These are phyloP conservation scores for fruit fly (Drosophila melanogaster) DNA, from an alignment of 1,140 invertebrate genomes.

Conservation along the genomic window DNA sequence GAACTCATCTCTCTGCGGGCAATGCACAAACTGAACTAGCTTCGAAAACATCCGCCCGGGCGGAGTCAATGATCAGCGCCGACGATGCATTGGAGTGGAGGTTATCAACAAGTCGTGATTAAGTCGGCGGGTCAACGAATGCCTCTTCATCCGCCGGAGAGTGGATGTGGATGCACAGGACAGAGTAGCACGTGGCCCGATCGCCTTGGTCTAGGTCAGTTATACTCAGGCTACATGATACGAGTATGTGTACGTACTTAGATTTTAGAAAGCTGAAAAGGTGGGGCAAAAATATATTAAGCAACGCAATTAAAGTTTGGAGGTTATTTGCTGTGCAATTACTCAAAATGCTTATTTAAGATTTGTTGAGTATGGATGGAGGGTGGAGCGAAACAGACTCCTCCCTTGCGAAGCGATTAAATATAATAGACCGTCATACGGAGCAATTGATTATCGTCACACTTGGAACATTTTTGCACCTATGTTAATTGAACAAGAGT, in stretches of 20 bases:
- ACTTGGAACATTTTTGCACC: too few species aligned
- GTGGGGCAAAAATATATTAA: neutral
- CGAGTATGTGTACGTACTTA: neutral
- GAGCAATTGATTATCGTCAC: too few species aligned
- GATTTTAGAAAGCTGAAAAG: constrained; percentile 17
- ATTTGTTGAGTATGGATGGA: too few species aligned
- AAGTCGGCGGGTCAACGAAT: constrained; percentile 64
- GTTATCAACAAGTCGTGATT: constrained; percentile 61
- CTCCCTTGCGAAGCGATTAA: too few species aligned
- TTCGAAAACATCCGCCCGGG: constrained; percentile 28
- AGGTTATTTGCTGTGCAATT: constrained; percentile 17
- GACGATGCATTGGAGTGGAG: constrained; percentile 38
- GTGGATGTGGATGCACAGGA: constrained; percentile 20
- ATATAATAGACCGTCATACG: too few species aligned
- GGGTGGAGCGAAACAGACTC: too few species aligned
- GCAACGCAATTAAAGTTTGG: neutral
- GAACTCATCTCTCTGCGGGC: constrained; percentile 52
- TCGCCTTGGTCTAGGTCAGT: constrained; percentile 52
- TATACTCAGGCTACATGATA: neutral
- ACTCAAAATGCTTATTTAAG: too few species aligned
- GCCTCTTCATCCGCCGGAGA: constrained; percentile 18
- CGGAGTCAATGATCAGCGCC: constrained; percentile 17
- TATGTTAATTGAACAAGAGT: too few species aligned
- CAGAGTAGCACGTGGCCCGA: neutral
- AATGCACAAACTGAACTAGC: constrained; percentile 64